phyloP scores from a whole-genome alignment of 2,797 vertebrate genomes.

The Psittacula derbiana region DNA sequence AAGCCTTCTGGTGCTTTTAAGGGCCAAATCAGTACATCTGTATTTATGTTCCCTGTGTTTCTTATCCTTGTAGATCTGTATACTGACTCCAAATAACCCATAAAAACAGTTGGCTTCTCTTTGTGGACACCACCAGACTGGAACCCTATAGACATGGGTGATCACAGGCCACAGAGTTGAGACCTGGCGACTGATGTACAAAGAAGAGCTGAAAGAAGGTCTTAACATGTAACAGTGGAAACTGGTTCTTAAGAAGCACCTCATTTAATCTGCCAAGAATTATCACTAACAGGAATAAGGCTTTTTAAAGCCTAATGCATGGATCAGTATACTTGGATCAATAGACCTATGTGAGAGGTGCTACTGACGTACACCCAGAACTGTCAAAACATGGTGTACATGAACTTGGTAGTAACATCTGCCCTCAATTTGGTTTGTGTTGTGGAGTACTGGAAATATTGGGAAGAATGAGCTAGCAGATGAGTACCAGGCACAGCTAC shows the following conservation, averaged over 20 bases:
- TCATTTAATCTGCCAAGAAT: not conserved
- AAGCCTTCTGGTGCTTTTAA: not conserved
- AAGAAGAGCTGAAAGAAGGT: not conserved
- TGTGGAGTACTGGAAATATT: not conserved
- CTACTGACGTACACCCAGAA: not conserved
- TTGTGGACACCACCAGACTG: not conserved
- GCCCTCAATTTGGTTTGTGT: not conserved
- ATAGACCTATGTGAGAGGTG: not conserved
- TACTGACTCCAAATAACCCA: not conserved
- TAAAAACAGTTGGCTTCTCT: not conserved
- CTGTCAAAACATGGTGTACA: not conserved
- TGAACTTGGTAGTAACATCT: not conserved
- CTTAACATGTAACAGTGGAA: not conserved
- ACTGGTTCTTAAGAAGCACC: rapidly evolving
- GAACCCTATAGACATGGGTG: not conserved
- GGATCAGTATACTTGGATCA: not conserved
- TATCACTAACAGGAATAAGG: not conserved
- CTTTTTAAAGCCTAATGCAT: not conserved
- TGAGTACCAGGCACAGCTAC: not conserved
- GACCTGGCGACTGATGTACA: not conserved
- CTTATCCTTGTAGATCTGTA: not conserved
- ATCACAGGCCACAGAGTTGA: not conserved
- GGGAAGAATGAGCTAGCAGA: not conserved
- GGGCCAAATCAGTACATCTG: not conserved
- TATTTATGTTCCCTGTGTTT: not conserved